Base-by-base conservation (phyloP, 2,888 invertebrate genomes). In the Ametastegia equiseti region DNA sequence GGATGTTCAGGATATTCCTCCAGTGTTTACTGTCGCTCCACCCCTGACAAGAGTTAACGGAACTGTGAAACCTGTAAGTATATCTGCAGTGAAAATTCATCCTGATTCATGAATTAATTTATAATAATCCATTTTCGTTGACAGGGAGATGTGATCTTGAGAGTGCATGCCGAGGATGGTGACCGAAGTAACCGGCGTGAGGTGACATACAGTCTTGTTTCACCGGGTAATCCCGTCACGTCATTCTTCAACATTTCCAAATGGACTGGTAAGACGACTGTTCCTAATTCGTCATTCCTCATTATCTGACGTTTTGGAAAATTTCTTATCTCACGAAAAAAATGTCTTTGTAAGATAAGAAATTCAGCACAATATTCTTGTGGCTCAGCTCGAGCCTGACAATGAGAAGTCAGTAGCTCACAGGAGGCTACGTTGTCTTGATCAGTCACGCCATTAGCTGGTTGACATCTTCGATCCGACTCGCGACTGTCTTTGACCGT, bases 1-100 rank as follows among this genome's bases (percentile, higher is more conserved):
- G 89, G 98, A 98, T 90, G 96, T 97, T 0, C 98, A 98, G 91
- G 98, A 98, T 90, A 97, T 97, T 87, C 97, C 98, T 3, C 98
- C 98, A 0, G 95, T 97, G 83, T 98, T 98, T 93, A 96, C 96
- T 0, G 92, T 95, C 73, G 96, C 97, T 36, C 97, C 98, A 1
- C 97, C 98, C 47, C 95, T 97, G 84, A 97, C 97, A 0, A 95
- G 95, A 88, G 93, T 98, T 63, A 92, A 92, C 75, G 91, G 90
- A 81, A 89, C 91, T 6, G 85, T 91, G 27, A 90, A 90, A 81
- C 88, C 88, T 54, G 91, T 91, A 82, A 85, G 89, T 86, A 57
- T 7, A 63, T 42, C n/a, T n/a, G n/a, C 60, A 9, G 9, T 0
- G 30, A 27, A 30, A 6, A 15, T 13, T 60, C 30, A 11, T 0